A percentile compares a stretch with the other conserved stretches of the same genome.
These are phyloP conservation scores for Papilio demoleus DNA, from an alignment of 2,888 invertebrate species.

Conservation along the genomic window DNA sequence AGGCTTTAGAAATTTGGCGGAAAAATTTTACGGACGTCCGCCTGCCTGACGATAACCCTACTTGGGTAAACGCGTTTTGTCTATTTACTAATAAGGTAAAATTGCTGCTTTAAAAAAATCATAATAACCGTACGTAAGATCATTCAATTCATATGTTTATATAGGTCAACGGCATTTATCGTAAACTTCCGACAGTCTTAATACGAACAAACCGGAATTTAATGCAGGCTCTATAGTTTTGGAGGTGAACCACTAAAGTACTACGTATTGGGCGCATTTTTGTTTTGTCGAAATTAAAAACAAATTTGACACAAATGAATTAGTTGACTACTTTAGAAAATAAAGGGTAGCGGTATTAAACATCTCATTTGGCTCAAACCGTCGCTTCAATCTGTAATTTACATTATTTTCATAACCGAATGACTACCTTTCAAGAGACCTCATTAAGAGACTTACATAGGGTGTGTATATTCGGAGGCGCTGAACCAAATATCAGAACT, in stretches of 20 bases:
- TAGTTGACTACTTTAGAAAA: background rate
- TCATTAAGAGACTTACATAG: too few species aligned
- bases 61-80: background rate
- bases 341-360: too few species aligned
- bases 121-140: background rate
- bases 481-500: too few species aligned
- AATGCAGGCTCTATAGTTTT: constrained; percentile 19
- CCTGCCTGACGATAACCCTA: too few species aligned
- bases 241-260: constrained; percentile 14
- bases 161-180: constrained; percentile 16
- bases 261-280: constrained; percentile 6
- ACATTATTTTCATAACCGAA: too few species aligned
- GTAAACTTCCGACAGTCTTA: constrained; percentile 12
- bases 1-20: too few species aligned
- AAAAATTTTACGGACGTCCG: too few species aligned
- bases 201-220: constrained; percentile 18
- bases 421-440: too few species aligned
- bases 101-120: background rate
- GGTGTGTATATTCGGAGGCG: too few species aligned
- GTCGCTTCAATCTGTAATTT: too few species aligned
- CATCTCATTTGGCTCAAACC: too few species aligned
- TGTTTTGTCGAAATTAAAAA: background rate
- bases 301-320: background rate
- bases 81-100: background rate
- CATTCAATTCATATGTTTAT: background rate